Conservation (phyloP, 2,797 vertebrate species). For the Synaphobranchus kaupii region DNA sequence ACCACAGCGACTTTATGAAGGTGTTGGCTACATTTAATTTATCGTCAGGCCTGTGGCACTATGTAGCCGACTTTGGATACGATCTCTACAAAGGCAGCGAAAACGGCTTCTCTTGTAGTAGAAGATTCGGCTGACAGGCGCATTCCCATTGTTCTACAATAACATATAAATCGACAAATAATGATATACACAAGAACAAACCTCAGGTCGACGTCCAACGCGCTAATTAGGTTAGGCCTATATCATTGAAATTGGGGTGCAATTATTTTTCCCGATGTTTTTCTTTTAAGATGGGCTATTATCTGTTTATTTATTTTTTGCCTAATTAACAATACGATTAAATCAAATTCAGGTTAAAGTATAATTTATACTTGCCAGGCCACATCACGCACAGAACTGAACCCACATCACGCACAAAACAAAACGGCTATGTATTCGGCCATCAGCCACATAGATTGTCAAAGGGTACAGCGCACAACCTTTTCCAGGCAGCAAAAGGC, state of each 20-base stretch:
- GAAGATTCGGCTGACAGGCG: neutral
- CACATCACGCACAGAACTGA: too few relatives aligned
- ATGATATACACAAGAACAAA: neutral
- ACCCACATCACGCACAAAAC: too few relatives aligned
- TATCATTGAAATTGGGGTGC: neutral
- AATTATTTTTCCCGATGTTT: neutral
- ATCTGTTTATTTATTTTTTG: too few relatives aligned
- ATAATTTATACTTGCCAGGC: too few relatives aligned
- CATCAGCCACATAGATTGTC: too few relatives aligned
- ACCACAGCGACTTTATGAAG: conserved; percentile 18
- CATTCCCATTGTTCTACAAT: conserved; percentile 4
- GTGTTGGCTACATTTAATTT: conserved; percentile 20
- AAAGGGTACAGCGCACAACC: too few relatives aligned
- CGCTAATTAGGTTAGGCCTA: neutral
- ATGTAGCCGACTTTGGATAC: conserved; percentile 29
- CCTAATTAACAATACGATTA: too few relatives aligned
- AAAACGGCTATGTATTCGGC: too few relatives aligned
- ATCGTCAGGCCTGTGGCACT: conserved; percentile 19
- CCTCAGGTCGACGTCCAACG: neutral
- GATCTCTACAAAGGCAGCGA: conserved; percentile 21
- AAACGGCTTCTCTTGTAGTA: conserved; percentile 26
- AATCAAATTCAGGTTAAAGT: too few relatives aligned
- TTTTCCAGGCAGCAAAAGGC: too few relatives aligned
- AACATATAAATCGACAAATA: neutral
- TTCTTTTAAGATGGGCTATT: too few relatives aligned